These are phyloP conservation scores for Otis tarda DNA, from an alignment of 2,113 vertebrate species.

Conservation along the genomic window DNA sequence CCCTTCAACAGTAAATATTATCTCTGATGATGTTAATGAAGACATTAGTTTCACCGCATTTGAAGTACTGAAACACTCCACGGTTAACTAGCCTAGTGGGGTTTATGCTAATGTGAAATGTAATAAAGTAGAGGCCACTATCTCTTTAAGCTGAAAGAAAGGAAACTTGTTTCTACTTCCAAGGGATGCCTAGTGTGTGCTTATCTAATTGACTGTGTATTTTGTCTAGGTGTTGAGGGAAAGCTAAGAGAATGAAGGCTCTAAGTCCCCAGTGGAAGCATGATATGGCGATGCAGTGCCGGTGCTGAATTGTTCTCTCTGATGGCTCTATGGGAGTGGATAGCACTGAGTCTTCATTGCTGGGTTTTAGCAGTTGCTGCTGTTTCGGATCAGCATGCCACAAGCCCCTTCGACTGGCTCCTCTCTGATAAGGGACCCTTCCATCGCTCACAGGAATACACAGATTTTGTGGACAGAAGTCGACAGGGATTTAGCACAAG, in stretches of 20 bases:
- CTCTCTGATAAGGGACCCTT: conserved; percentile 98
- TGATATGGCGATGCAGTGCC: conserved; percentile 86
- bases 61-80: conserved; percentile 13
- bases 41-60: conserved; percentile 32
- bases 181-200: conserved; percentile 56
- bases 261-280: conserved; percentile 86
- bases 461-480: conserved; percentile 97
- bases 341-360: conserved; percentile 95
- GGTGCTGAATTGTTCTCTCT: conserved; percentile 90
- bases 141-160: conserved; percentile 47
- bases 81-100: conserved; percentile 47
- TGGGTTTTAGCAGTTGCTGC: conserved; percentile 87
- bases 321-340: conserved; percentile 98
- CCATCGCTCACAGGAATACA: conserved; percentile 96
- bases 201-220: conserved; percentile 72
- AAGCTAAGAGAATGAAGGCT: conserved; percentile 90
- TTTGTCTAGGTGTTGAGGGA: conserved; percentile 83
- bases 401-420: conserved; percentile 98
- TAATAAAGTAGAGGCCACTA: conserved; percentile 8
- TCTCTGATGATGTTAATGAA: conserved; percentile 32
- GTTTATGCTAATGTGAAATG: conserved; percentile 42
- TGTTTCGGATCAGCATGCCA: conserved; percentile 88
- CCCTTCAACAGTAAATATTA: conserved; percentile 48
- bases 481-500: conserved; percentile 96
- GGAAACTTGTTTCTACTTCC: conserved; percentile 39